Evolutionary conservation across 2,888 invertebrate genomes (phyloP).

Genomic region (Mythimna loreyi): DNA sequence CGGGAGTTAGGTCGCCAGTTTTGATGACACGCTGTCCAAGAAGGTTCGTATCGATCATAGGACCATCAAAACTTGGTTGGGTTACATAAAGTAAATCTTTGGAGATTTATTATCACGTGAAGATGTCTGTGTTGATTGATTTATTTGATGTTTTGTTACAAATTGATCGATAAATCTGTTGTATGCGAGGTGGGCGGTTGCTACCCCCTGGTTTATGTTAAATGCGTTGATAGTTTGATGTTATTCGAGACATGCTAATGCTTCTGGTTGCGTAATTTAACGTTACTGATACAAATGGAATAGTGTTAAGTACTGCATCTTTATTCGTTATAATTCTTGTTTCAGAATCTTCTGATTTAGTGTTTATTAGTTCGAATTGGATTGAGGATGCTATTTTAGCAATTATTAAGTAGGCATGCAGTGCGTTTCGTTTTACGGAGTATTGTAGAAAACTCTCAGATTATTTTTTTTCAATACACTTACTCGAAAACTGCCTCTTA

Average conservation of each 20-base stretch:
- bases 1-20: constrained; percentile 76
- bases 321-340: constrained; percentile 9
- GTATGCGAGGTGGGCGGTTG: constrained; percentile 79
- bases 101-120: constrained; percentile 86
- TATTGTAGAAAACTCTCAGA: too few relatives aligned
- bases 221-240: constrained; percentile 73
- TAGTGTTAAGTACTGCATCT: constrained; percentile 7
- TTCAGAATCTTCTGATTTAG: neutral
- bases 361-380: too few relatives aligned
- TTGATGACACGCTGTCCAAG: constrained; percentile 79
- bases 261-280: constrained; percentile 40
- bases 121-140: constrained; percentile 84
- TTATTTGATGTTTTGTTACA: constrained; percentile 82
- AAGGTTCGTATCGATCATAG: constrained; percentile 60
- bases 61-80: constrained; percentile 74
- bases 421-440: neutral
- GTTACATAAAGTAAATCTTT: constrained; percentile 84
- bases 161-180: constrained; percentile 80
- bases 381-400: neutral
- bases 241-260: constrained; percentile 50
- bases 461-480: too few relatives aligned
- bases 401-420: neutral
- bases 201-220: constrained; percentile 58
- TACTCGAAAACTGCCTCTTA: too few relatives aligned
- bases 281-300: constrained; percentile 11